phyloP scores from a whole-genome alignment of 2,888 invertebrate species.

The Helleia helle region DNA sequence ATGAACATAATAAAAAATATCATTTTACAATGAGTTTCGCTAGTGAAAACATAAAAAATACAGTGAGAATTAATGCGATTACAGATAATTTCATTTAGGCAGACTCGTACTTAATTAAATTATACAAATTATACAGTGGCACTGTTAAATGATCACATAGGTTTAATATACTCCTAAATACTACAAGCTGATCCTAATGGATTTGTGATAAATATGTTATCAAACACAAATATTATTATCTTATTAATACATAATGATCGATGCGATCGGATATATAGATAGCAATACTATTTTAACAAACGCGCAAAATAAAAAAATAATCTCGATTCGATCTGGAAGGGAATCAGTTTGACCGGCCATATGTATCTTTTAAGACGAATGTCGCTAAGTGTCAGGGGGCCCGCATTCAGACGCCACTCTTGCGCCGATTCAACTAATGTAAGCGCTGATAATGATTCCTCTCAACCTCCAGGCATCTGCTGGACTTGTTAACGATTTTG shows the following conservation, averaged over 20 bases:
- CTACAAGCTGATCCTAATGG: too few relatives aligned
- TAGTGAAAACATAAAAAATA: too few relatives aligned
- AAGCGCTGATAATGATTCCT: constrained; percentile 30
- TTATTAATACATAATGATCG: neutral
- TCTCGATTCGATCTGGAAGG: neutral
- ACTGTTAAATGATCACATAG: too few relatives aligned
- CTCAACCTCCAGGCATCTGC: constrained; percentile 20
- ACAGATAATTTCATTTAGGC: too few relatives aligned
- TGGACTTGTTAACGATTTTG: constrained; percentile 19
- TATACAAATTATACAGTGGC: too few relatives aligned
- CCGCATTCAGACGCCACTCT: constrained; percentile 33
- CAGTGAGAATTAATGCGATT: too few relatives aligned
- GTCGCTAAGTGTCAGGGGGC: constrained; percentile 25
- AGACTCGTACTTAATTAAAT: too few relatives aligned
- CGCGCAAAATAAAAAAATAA: neutral
- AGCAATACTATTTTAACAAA: neutral
- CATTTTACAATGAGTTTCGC: too few relatives aligned
- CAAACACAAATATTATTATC: too few relatives aligned
- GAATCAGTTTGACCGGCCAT: constrained; percentile 11
- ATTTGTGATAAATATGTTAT: too few relatives aligned
- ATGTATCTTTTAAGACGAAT: constrained; percentile 20
- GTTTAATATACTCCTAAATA: too few relatives aligned
- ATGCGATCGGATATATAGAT: neutral
- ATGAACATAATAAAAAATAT: too few relatives aligned
- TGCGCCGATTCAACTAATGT: constrained; percentile 44